Evolutionary conservation across 2,113 vertebrate species (phyloP).

Genomic region (Donacobius atricapilla): DNA sequence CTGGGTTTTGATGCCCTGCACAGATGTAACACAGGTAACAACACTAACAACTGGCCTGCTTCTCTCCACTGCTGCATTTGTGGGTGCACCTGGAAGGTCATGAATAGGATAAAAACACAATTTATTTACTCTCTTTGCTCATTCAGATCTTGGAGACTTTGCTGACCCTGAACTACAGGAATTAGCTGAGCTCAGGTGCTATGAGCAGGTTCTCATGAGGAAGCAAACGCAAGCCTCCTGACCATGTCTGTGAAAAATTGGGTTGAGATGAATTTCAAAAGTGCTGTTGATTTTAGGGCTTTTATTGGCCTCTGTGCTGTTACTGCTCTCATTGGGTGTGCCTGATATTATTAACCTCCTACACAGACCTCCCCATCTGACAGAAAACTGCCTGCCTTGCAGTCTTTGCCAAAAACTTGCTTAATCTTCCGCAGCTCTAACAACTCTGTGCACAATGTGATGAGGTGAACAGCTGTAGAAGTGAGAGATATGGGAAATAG

Average conservation of each 20-base stretch:
- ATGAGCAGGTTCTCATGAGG: background rate
- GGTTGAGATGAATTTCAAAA: background rate
- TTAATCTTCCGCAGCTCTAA: background rate
- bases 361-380: background rate
- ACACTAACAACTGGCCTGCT: background rate
- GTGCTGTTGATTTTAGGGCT: background rate
- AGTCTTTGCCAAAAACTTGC: slow-evolving; percentile 5
- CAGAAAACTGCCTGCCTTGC: background rate
- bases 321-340: background rate
- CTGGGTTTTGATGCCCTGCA: background rate
- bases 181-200: background rate
- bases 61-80: background rate
- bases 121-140: background rate
- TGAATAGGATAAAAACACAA: background rate
- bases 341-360: background rate
- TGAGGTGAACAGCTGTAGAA: background rate
- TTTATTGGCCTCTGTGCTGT: background rate
- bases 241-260: background rate
- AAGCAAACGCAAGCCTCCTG: background rate
- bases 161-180: background rate
- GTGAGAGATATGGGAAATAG: background rate
- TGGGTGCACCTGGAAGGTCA: background rate
- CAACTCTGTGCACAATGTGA: background rate
- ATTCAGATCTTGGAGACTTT: background rate
- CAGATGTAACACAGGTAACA: background rate